A percentile compares a stretch with the other conserved stretches of the same genome.
phyloP scores from a whole-genome alignment of 2,888 invertebrate genomes.

The Oxyscelio sp. region DNA sequence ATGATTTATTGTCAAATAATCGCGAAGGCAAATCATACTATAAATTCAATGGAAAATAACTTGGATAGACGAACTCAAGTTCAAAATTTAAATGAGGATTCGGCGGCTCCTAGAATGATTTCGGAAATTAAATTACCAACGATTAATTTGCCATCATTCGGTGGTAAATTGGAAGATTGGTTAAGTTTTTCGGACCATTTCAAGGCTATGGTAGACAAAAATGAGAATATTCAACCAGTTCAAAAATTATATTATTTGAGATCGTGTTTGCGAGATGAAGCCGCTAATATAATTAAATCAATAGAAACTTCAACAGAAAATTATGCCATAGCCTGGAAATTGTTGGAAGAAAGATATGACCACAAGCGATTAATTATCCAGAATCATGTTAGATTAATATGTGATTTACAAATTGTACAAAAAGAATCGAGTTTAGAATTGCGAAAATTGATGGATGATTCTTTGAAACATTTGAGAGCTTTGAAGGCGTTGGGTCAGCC shows the following conservation, averaged over 20 bases:
- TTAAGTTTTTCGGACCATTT: conserved; percentile 43
- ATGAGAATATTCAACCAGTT: conserved; percentile 55
- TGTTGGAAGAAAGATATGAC: conserved; percentile 46
- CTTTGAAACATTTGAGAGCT: conserved; percentile 39
- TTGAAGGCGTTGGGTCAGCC: conserved; percentile 34
- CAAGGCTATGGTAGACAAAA: conserved; percentile 64
- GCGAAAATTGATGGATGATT: conserved; percentile 16
- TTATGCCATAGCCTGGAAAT: conserved; percentile 45
- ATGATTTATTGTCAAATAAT: too few relatives aligned
- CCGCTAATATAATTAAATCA: conserved; percentile 45
- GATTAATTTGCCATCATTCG: conserved; percentile 29
- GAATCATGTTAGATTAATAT: conserved; percentile 56
- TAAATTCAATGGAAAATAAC: neutral
- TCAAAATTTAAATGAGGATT: neutral
- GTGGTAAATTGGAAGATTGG: conserved; percentile 32
- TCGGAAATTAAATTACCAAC: too few relatives aligned
- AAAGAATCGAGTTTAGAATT: conserved; percentile 37
- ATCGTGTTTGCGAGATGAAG: conserved; percentile 48
- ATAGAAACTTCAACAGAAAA: conserved; percentile 56
- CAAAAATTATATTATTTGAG: too few relatives aligned
- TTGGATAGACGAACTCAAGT: neutral
- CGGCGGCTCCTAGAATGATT: neutral
- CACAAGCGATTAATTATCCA: conserved; percentile 48
- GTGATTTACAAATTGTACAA: conserved; percentile 30
- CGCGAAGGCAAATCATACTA: conserved; percentile 8